These are phyloP conservation scores for Drosophila mimetica DNA, from an alignment of 2,888 invertebrate genomes.

Conservation along the genomic window DNA sequence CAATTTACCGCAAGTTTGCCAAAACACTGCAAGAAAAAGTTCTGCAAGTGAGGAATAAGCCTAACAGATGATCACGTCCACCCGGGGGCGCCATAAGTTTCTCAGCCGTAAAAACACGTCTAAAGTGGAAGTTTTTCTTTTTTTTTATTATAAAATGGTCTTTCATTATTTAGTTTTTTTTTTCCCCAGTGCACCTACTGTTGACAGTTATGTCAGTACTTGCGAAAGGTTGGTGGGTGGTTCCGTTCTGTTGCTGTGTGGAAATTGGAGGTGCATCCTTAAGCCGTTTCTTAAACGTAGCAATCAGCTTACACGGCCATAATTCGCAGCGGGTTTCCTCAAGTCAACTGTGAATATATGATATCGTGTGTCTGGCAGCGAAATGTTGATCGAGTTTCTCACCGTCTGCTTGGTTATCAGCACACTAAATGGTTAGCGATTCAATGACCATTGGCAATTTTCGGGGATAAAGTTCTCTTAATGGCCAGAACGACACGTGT, in stretches of 20 bases:
- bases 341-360: background rate
- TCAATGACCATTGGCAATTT: slow-evolving; percentile 36
- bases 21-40: slow-evolving; percentile 16
- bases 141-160: no score
- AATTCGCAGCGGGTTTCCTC: slow-evolving; percentile 13
- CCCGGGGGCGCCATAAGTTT: background rate
- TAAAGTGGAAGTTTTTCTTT: no score
- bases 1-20: slow-evolving; percentile 57
- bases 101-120: no score
- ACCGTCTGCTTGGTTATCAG: slow-evolving; percentile 13
- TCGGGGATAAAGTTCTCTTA: slow-evolving; percentile 12
- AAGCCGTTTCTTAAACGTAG: slow-evolving; percentile 39
- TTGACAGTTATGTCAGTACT: slow-evolving; percentile 24
- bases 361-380: background rate
- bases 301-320: slow-evolving; percentile 43
- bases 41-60: background rate
- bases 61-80: background rate
- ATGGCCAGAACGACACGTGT: slow-evolving; percentile 27
- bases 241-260: background rate
- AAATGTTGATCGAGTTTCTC: slow-evolving; percentile 6
- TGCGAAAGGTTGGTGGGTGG: slow-evolving; percentile 14
- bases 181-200: slow-evolving; percentile 12
- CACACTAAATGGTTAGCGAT: slow-evolving; percentile 1
- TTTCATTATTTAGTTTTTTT: no score
- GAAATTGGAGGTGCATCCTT: slow-evolving; percentile 34